Evolutionary conservation across 92 coral and sea anemone species (phyloP).

Genomic region (Epizoanthus scotinus): DNA sequence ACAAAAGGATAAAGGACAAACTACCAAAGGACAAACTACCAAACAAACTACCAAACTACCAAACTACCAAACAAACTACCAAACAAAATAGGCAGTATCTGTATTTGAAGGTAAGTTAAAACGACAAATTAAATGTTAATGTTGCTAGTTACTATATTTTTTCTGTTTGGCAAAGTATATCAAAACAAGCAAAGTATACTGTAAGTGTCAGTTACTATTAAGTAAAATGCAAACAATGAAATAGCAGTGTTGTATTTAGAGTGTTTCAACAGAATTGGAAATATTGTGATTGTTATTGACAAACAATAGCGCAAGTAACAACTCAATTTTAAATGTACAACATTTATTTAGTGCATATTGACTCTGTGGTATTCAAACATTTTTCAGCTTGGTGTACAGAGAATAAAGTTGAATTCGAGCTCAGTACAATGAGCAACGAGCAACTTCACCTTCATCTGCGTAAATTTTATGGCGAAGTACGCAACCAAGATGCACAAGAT

Average conservation of each 20-base stretch:
- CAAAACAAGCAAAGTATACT: background rate
- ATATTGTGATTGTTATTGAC: no score
- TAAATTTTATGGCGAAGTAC: slow-evolving; percentile 61
- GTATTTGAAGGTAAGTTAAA: slow-evolving; percentile 46
- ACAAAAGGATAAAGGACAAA: no score
- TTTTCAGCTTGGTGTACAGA: slow-evolving; percentile 33
- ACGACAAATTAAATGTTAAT: background rate
- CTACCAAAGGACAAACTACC: no score
- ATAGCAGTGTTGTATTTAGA: no score
- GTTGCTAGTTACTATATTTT: background rate
- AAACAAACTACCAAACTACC: no score
- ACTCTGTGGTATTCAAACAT: background rate
- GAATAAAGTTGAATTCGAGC: slow-evolving; percentile 1
- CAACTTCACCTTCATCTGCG: slow-evolving; percentile 44
- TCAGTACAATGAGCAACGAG: slow-evolving; percentile 4
- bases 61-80: slow-evolving; percentile 34
- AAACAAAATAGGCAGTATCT: slow-evolving; percentile 46
- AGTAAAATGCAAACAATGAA: no score
- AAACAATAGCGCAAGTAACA: no score
- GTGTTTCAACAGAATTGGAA: no score
- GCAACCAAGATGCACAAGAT: slow-evolving; percentile 53
- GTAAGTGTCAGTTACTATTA: no score
- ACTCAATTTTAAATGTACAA: no score
- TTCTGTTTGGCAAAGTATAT: background rate
- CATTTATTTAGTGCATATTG: no score